Evolutionary conservation across 2,113 vertebrate genomes (phyloP), one percentile per base, ranked within the genome.

Genomic region (Hipposideros armiger): DNA sequence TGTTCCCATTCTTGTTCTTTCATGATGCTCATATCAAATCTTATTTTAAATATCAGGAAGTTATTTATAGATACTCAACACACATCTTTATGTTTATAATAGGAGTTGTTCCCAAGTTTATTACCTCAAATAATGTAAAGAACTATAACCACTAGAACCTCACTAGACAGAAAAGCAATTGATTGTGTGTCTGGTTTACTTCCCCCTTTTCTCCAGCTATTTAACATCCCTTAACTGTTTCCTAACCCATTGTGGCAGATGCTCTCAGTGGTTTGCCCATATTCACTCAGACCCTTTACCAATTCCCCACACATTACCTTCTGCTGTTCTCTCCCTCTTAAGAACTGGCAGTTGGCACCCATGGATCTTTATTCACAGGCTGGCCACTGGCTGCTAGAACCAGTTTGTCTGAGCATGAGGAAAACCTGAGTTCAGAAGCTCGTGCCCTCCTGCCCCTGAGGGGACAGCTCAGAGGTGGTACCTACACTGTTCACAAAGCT

Each of bases 51-150:
- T 20, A 72, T 52, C 62, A 70, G 36, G 3, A 77, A 85, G 22
- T 89, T 60, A 94, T 77, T 92, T 94, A 67, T 52, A 67, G 24
- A 77, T 50, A 62, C 14, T 64, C 60, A 88, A 32, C 32, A 91
- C 11, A 66, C 28, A 89, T 77, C n/a, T 87, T 54, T 81, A 28
- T 67, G 13, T 64, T 90, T 91, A 74, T 56, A 66, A 81, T 60
- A 22, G 58, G 7, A 74, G 26, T 56, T 20, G 74, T 93, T 94
- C 54, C 50, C 58, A 69, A 90, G 10, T 91, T 91, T 94, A 69
- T 45, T 83, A 86, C 22, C 36, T 88, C 66, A 60, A 87, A 77
- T 72, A 60, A 62, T 36, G 16, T 87, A 40, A 82, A 69, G 81
- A 67, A 73, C 67, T 90, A 93, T 45, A 93, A 77, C 40, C 24